Percentiles rank a stretch among this genome's conserved stretches.
These are phyloP conservation scores for Drosophila acutilabella DNA, from an alignment of 2,888 invertebrate genomes.

Conservation along the genomic window DNA sequence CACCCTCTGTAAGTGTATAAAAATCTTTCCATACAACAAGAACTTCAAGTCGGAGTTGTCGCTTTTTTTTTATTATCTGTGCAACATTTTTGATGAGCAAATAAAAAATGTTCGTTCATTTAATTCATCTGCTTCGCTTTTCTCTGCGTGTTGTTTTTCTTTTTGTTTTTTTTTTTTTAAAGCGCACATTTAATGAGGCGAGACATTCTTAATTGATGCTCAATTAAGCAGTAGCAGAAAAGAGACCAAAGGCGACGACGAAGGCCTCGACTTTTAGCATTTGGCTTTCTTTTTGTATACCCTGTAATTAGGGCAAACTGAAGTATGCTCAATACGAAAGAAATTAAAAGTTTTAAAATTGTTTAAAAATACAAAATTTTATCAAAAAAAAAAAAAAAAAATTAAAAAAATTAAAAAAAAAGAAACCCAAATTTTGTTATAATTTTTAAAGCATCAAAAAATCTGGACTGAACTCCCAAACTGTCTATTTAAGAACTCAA, in stretches of 20 bases:
- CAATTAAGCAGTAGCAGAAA: conserved; percentile 64
- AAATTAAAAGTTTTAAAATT: background rate
- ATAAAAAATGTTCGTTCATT: conserved; percentile 3
- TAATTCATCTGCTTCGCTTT: conserved; percentile 1
- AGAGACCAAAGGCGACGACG: conserved; percentile 31
- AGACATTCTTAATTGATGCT: conserved; percentile 78
- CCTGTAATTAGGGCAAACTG: background rate
- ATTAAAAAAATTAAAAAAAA: too few relatives aligned
- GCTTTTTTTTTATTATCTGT: conserved; percentile 15
- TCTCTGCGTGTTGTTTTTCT: background rate
- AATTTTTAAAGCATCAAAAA: too few relatives aligned
- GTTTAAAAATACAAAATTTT: too few relatives aligned
- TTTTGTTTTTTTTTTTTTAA: conserved; percentile 22
- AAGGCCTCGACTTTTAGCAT: conserved; percentile 22
- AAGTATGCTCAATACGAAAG: too few relatives aligned
- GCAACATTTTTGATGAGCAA: conserved; percentile 30
- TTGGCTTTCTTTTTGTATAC: conserved; percentile 5
- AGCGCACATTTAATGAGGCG: conserved; percentile 71
- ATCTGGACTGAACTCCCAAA: too few relatives aligned
- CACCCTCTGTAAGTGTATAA: too few relatives aligned
- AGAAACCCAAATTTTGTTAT: too few relatives aligned
- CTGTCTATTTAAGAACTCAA: too few relatives aligned
- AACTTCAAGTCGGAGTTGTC: conserved; percentile 18
- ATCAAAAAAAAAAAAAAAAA: too few relatives aligned
- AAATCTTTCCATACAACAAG: conserved; percentile 2